Evolutionary conservation across 2,797 vertebrate species (phyloP).

Genomic region (Hemitrygon akajei): DNA sequence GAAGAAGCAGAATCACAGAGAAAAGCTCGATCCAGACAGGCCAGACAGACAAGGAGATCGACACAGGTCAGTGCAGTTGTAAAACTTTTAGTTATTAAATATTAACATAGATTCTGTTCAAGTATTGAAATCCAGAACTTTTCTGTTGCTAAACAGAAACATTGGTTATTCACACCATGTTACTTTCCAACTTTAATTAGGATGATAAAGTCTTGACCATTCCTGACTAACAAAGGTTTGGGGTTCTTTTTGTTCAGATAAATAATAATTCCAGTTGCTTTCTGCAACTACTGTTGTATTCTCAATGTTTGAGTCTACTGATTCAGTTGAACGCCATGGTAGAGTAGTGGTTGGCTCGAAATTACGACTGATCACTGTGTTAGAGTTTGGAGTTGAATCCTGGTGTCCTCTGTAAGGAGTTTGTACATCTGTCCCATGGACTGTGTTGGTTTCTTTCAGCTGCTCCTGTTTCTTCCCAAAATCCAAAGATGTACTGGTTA

Average conservation of each 20-base stretch:
- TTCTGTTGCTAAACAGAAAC: background rate
- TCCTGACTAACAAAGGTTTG: background rate
- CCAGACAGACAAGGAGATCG: constrained; percentile 82
- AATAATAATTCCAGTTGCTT: background rate
- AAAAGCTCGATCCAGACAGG: constrained; percentile 83
- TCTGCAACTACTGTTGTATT: background rate
- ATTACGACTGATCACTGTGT: too few species aligned
- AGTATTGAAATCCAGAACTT: background rate
- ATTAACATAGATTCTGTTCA: background rate
- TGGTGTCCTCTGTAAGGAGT: too few species aligned
- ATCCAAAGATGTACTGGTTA: too few species aligned
- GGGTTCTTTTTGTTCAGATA: background rate
- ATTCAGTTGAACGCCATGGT: background rate
- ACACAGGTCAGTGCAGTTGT: constrained; percentile 68
- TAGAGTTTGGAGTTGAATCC: too few species aligned
- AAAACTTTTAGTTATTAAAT: background rate
- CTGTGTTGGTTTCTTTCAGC: too few species aligned
- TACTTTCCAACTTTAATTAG: background rate
- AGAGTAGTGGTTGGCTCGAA: too few species aligned
- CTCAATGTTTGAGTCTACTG: background rate
- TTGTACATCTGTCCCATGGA: too few species aligned
- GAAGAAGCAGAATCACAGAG: constrained; percentile 88
- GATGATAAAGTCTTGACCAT: background rate
- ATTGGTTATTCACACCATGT: background rate
- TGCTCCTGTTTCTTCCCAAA: too few species aligned